Base-by-base conservation (phyloP, 2,797 vertebrate genomes). In the Acomys russatus region DNA sequence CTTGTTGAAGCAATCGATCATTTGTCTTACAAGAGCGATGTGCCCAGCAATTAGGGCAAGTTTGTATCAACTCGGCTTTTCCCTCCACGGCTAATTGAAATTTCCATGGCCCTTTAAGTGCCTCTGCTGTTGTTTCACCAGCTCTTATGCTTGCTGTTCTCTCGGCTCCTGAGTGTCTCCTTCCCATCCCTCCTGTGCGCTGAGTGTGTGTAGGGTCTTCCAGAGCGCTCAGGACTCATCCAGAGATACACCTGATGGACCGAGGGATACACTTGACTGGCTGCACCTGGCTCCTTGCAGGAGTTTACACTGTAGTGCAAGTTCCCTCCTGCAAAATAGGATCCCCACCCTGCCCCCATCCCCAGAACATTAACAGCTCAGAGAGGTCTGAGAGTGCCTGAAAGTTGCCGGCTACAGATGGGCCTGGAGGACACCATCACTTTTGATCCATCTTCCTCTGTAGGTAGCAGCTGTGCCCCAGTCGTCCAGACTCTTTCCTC, bases 21-120 rank as follows among this genome's bases (percentile, higher is more conserved):
- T 84, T 82, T 94, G 91, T 96, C 59, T 63, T 10, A 17, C 91
- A 92, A 91, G 91, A 92, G 73, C 30, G 30, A 91, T 63, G 66
- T 64, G 59, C 12, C 28, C 35, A 44, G 87, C 87, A 92, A 61
- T 94, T 93, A 90, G 96, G 71, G 92, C 76, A 91, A 77, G 18
- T 93, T 85, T 76, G 8, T 51, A 49, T 66, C 68, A 79, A 33
- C 25, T 89, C 35, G 78, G 86, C 54, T 89, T 90, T 92, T 78
- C 15, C 49, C 38, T 61, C 49, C 23, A 1, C 1, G 35, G 44
- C 95, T 95, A 95, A 70, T 93, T 79, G 90, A 83, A 82, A 44
- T 64, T 68, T 94, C 49, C 85, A 10, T 15, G 35, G 51, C 84
- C 30, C 92, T 70, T 90, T 71, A 23, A 91, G 35, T 4, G 49